These are phyloP conservation scores for Apogon talboti DNA, from an alignment of 2,797 vertebrate genomes.

Conservation along the genomic window DNA sequence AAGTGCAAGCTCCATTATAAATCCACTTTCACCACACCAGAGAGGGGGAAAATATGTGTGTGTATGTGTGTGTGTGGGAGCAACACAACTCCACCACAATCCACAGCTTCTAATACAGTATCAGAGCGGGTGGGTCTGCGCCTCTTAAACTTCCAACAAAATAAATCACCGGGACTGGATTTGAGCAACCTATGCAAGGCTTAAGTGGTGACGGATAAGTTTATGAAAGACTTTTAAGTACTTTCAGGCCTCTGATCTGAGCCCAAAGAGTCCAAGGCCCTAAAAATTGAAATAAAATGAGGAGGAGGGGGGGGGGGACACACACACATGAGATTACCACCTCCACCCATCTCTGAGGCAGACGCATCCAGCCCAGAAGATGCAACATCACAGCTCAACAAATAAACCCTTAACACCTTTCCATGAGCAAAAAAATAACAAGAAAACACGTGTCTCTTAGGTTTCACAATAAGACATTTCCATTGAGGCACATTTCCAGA, in stretches of 20 bases:
- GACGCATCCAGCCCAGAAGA: constrained; percentile 55
- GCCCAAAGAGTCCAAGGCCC: constrained; percentile 20
- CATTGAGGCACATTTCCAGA: constrained; percentile 83
- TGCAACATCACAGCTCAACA: constrained; percentile 60
- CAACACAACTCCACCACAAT: constrained; percentile 50
- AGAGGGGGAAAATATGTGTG: constrained; percentile 5
- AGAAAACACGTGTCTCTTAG: constrained; percentile 76
- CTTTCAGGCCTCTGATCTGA: constrained; percentile 35
- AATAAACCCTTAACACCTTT: constrained; percentile 39
- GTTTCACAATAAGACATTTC: constrained; percentile 83
- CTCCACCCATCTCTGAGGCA: constrained; percentile 40
- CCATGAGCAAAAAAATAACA: constrained; percentile 24
- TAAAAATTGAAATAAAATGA: background rate
- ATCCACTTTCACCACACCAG: constrained; percentile 64
- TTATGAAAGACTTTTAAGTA: constrained; percentile 37
- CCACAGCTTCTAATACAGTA: constrained; percentile 57
- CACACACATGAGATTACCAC: constrained; percentile 22
- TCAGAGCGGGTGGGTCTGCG: constrained; percentile 28
- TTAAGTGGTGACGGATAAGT: constrained; percentile 58
- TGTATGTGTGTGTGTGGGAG: background rate
- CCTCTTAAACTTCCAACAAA: constrained; percentile 34
- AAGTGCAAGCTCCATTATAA: constrained; percentile 70
- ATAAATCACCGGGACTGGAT: constrained; percentile 11
- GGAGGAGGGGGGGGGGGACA: background rate
- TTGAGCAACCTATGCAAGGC: constrained; percentile 66